Base-by-base conservation (phyloP, 2,888 invertebrate genomes). In the Lithophane semibrunnea region DNA sequence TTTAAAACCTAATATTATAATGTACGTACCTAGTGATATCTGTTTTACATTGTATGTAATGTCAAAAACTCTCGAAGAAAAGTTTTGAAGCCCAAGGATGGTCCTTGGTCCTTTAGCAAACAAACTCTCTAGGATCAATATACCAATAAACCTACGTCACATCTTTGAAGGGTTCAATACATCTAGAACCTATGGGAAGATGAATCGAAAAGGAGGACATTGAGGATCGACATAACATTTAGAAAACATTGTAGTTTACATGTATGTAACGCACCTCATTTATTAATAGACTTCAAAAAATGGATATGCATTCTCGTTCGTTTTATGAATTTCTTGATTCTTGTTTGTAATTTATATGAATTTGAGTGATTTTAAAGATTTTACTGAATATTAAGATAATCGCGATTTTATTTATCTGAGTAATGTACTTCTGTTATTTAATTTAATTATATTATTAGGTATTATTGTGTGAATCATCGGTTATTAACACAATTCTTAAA, bases 61-160 rank as follows among this genome's bases (percentile, higher is more conserved):
- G 0, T 10, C 54, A 16, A 12, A 72, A 71, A 10, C 21, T 12
- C 52, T 29, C 18, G 29, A 79, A n/a, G 16, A 1, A 18, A 21
- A 37, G 3, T 16, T 54, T 42, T 3, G 18, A 37, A n/a, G 47
- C 13, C 16, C 56, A 64, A 37, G 10, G 21, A 61, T 64, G 54
- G 29, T 24, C 8, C 12, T 47, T 21, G n/a, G 24, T 56, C 47
- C 56, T 10, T 56, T n/a, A 13, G 49, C 18, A 58, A 79, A 65
- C 58, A 77, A 76, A 67, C 47, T 64, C 21, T 21, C 13, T 13
- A 52, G n/a, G 64, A 52, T 71, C 72, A 79, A 79, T 79, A 44
- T 71, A n/a, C 71, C 52, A 79, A 60, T 64, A 65, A 65, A 71
- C 44, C 52, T 56, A 29, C 52, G 9, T 65, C 79, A 70, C 79